These are phyloP conservation scores for Apoderus coryli DNA, from an alignment of 2,888 invertebrate species.

Conservation along the genomic window DNA sequence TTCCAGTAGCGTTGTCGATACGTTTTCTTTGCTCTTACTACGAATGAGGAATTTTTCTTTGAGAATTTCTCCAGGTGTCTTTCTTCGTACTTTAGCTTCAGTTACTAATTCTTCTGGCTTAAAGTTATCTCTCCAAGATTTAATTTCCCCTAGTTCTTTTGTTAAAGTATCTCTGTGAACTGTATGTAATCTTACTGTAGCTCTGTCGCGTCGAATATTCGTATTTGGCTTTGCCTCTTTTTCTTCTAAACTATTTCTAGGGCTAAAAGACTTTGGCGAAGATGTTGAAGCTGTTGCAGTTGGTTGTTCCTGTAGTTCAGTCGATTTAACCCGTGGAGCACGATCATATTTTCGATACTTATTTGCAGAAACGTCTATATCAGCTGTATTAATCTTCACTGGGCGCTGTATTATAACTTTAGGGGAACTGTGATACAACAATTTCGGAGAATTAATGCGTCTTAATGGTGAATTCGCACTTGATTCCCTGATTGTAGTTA, in stretches of 20 bases:
- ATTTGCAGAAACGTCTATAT: constrained; percentile 68
- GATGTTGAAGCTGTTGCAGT: constrained; percentile 8
- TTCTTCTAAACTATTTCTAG: constrained; percentile 29
- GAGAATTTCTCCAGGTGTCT: constrained; percentile 47
- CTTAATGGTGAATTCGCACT: constrained; percentile 35
- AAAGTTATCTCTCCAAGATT: constrained; percentile 47
- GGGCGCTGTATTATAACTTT: constrained; percentile 43
- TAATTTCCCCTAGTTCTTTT: constrained; percentile 22
- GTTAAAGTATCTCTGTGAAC: constrained; percentile 30
- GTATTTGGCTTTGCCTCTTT: constrained; percentile 24
- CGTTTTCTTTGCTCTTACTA: constrained; percentile 41
- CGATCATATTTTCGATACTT: constrained; percentile 36
- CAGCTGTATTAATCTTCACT: constrained; percentile 66
- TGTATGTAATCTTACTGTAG: constrained; percentile 61
- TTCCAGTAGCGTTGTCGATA: constrained; percentile 25
- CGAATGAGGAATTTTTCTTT: constrained; percentile 61
- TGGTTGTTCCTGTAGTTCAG: background rate
- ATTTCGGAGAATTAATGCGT: constrained; percentile 38
- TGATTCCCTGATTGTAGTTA: constrained; percentile 56
- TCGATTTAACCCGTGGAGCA: constrained; percentile 16
- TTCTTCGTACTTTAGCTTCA: constrained; percentile 31
- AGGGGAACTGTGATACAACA: constrained; percentile 34
- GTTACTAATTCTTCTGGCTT: constrained; percentile 38
- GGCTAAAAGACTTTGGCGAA: constrained; percentile 10
- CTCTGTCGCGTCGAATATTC: constrained; percentile 54